Evolutionary conservation across 2,113 vertebrate genomes (phyloP), one percentile per base, ranked within the genome.

Genomic region (Philantomba maxwellii): DNA sequence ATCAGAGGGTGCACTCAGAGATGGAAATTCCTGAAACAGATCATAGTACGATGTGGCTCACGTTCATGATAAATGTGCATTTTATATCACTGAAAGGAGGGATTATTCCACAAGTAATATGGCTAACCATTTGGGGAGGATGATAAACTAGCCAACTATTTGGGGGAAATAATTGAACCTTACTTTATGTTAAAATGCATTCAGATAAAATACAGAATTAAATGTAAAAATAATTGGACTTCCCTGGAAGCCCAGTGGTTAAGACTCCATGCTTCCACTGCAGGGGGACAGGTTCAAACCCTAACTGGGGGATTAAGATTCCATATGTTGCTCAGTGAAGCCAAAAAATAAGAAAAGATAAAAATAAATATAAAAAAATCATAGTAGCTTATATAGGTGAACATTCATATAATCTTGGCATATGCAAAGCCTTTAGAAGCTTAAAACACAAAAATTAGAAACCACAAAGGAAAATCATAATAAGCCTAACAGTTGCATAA

Each of bases 121-220:
- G 19, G 21, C 43, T 91, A 87, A n/a, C 12, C 12, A 90, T 64
- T 82, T 82, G 19, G 30, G 62, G 26, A 36, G 87, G 91, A 83
- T 6, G 47, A 91, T 51, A 51, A 86, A 33, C 36, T 75, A 53
- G 45, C 17, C 53, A 82, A 75, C 21, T 9, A 51, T 87, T 55
- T 93, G 1, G 36, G n/a, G 21, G 3, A 33, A 49, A 7, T 64
- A 80, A 60, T 4, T 45, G 39, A 64, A 58, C 10, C 8, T 78
- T 93, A 70, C 25, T 85, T 85, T 36, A 78, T 19, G 28, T 13
- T 60, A 80, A 92, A 81, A 82, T 64, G 25, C 26, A 60, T 60
- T 89, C 58, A 60, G 49, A 77, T 83, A 75, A 87, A 96, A 92
- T 47, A 83, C 5, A 51, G 83, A 89, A 17, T 85, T 81, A 73